Conservation (phyloP, 1,140 invertebrate species). For the Euschistus heros region DNA sequence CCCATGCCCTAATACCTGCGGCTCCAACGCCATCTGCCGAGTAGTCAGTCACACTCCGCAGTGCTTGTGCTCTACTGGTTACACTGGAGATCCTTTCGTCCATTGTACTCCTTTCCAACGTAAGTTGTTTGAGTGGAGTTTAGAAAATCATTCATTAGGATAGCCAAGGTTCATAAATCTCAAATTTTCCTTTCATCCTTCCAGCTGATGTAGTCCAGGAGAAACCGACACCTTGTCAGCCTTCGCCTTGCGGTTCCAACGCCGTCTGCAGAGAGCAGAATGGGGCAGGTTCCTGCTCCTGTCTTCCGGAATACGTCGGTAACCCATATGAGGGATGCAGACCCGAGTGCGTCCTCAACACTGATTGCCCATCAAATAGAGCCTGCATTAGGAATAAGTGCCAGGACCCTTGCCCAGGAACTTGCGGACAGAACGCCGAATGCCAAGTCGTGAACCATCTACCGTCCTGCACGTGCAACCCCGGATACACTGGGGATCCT, state of each 20-base stretch:
- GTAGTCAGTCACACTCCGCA: slow-evolving; percentile 53
- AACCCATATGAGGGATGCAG: slow-evolving; percentile 64
- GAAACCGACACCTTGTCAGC: slow-evolving; percentile 51
- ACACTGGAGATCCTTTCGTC: slow-evolving; percentile 61
- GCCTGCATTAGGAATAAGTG: slow-evolving; percentile 66
- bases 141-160: background rate
- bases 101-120: slow-evolving; percentile 46
- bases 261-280: slow-evolving; percentile 55
- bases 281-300: slow-evolving; percentile 54
- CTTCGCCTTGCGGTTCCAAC: slow-evolving; percentile 64
- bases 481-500: slow-evolving; percentile 62
- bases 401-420: slow-evolving; percentile 60
- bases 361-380: slow-evolving; percentile 57
- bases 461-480: slow-evolving; percentile 55
- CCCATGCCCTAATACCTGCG: slow-evolving; percentile 47
- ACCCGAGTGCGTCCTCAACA: slow-evolving; percentile 59
- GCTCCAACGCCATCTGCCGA: slow-evolving; percentile 49
- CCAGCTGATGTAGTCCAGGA: slow-evolving; percentile 27
- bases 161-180: too few relatives aligned
- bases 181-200: too few relatives aligned
- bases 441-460: slow-evolving; percentile 63
- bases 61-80: slow-evolving; percentile 53
- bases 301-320: slow-evolving; percentile 55
- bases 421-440: slow-evolving; percentile 60
- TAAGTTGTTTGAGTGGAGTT: slow-evolving; percentile 34